Conservation (phyloP, 2,888 invertebrate species). For the Cantharis rufa region DNA sequence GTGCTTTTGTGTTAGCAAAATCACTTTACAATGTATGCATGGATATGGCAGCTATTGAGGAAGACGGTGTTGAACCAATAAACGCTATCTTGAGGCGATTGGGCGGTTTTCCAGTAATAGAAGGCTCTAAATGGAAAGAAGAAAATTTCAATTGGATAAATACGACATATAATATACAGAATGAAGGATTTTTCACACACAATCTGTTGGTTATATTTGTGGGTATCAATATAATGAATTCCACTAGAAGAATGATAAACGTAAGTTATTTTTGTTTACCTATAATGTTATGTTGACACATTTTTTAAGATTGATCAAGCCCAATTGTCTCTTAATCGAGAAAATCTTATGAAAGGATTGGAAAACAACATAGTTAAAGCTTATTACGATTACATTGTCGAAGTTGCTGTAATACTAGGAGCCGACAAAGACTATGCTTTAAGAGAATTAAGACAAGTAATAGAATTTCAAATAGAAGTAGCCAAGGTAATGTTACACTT, state of each 20-base stretch:
- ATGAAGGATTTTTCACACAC: slow-evolving; percentile 24
- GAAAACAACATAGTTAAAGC: slow-evolving; percentile 84
- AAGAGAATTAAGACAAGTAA: slow-evolving; percentile 74
- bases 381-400: slow-evolving; percentile 85
- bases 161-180: slow-evolving; percentile 18
- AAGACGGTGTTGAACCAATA: slow-evolving; percentile 74
- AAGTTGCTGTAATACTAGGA: slow-evolving; percentile 83
- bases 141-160: slow-evolving; percentile 73
- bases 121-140: slow-evolving; percentile 74
- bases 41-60: slow-evolving; percentile 82
- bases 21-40: slow-evolving; percentile 70
- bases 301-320: slow-evolving; percentile 80
- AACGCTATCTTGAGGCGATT: slow-evolving; percentile 70
- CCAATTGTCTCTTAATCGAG: slow-evolving; percentile 79
- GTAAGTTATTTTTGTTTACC: slow-evolving; percentile 20
- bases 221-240: slow-evolving; percentile 30
- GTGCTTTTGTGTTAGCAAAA: slow-evolving; percentile 4
- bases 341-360: slow-evolving; percentile 82
- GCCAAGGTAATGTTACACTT: slow-evolving; percentile 76
- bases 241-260: slow-evolving; percentile 26
- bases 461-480: slow-evolving; percentile 86
- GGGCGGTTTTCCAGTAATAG: slow-evolving; percentile 92
- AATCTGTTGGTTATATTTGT: slow-evolving; percentile 25
- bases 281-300: not conserved
- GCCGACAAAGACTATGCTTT: slow-evolving; percentile 72